phyloP scores from a whole-genome alignment of 92 coral and sea anemone species.

The Phenganax subtilis region DNA sequence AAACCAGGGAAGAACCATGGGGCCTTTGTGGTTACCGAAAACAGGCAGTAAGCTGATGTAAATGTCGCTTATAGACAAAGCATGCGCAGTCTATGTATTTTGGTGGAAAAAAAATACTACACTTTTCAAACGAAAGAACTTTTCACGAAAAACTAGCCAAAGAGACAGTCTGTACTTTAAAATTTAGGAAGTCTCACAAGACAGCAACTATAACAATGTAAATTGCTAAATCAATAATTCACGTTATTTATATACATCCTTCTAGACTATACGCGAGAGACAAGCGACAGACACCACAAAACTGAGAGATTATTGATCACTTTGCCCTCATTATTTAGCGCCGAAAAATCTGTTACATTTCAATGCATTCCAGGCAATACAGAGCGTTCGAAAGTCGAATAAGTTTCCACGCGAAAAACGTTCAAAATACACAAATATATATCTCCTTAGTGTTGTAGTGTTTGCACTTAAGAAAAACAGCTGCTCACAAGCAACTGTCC shows the following conservation, averaged over 20 bases:
- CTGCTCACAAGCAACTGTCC: neutral
- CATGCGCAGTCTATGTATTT: too few relatives aligned
- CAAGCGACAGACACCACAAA: constrained; percentile 20
- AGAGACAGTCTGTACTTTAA: too few relatives aligned
- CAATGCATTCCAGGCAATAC: neutral
- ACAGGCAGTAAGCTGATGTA: too few relatives aligned
- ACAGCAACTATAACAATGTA: too few relatives aligned
- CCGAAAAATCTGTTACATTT: neutral
- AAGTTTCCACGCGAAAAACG: constrained; percentile 2
- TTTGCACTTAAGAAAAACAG: constrained; percentile 19
- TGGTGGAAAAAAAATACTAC: too few relatives aligned
- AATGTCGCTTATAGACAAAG: too few relatives aligned
- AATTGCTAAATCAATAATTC: constrained; percentile 19
- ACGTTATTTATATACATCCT: constrained; percentile 18
- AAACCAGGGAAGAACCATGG: too few relatives aligned
- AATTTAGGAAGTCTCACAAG: too few relatives aligned
- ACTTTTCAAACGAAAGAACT: too few relatives aligned
- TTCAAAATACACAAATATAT: neutral
- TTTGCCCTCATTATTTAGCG: neutral
- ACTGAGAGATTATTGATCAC: constrained; percentile 15
- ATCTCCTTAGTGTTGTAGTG: constrained; percentile 1
- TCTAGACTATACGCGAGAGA: neutral
- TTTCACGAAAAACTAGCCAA: too few relatives aligned
- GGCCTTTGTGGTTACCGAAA: too few relatives aligned
- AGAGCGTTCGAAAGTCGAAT: neutral